These are phyloP conservation scores for Malurus splendens DNA, from an alignment of 2,797 vertebrate genomes.

Conservation along the genomic window DNA sequence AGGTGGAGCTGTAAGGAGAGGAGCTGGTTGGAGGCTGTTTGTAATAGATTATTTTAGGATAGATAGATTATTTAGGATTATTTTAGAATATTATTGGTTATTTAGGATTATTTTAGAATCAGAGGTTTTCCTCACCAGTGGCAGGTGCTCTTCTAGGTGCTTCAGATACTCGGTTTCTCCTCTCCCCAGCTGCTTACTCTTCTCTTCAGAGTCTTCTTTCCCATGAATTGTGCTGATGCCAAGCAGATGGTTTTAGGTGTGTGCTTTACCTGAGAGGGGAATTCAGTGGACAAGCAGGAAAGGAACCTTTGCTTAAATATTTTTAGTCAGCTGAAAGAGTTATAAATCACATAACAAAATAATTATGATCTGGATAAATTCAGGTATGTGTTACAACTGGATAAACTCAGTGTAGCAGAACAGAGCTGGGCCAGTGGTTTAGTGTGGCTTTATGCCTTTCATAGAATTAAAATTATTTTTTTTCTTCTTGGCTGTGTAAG, in stretches of 20 bases:
- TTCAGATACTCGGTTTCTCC: not conserved
- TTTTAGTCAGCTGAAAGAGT: not conserved
- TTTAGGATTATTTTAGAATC: not conserved
- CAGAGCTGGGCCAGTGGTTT: not conserved
- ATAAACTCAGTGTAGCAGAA: not conserved
- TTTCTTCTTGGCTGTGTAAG: not conserved
- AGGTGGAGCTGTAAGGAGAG: not conserved
- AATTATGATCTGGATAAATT: not conserved
- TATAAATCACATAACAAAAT: not conserved
- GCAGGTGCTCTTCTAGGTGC: not conserved
- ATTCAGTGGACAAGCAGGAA: not conserved
- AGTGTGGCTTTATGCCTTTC: not conserved
- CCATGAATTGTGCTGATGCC: not conserved
- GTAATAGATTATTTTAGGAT: not conserved
- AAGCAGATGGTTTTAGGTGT: not conserved
- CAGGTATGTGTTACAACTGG: not conserved
- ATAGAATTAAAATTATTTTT: not conserved
- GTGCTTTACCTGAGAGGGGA: not conserved
- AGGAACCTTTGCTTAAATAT: not conserved
- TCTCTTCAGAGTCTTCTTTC: not conserved
- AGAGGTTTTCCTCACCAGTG: not conserved
- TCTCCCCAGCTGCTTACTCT: not conserved
- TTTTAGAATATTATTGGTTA: not conserved
- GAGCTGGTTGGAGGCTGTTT: not conserved
- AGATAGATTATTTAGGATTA: not conserved